Evolutionary conservation across 64 coral and sea anemone genomes (phyloP), one percentile per base, ranked within the genome.

Genomic region (Stylophora pistillata): DNA sequence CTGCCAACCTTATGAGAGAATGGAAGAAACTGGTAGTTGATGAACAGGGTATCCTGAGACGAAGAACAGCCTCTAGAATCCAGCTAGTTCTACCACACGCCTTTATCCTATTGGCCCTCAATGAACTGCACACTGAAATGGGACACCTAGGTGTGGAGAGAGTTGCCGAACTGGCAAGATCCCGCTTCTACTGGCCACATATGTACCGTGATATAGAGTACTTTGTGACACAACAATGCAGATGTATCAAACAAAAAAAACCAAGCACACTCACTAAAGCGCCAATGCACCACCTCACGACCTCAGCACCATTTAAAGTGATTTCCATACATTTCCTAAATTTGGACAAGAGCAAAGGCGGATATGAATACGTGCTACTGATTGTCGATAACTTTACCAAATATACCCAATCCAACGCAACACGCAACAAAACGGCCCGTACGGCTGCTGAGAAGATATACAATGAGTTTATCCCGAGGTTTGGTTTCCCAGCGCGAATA

Each of bases 271-370:
- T n/a, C n/a, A n/a, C n/a, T n/a, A n/a, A n/a, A 68, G 91, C 77
- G 81, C 82, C 82, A 13, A 57, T 78, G 28, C 28, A 79, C 55
- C 72, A 83, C 9, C 77, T 92, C 5, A 73, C 78, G 20, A 80
- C 91, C 4, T 86, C 91, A 25, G 66, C 91, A 27, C 91, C 84
- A 16, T 92, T 87, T 76, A 83, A 92, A 92, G 56, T 92, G 13
- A 74, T 86, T 27, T 92, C 90, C 16, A 87, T 87, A 11, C 83
- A 87, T 57, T 87, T 79, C 30, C 83, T 92, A 34, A 83, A 92
- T 77, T n/a, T n/a, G n/a, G n/a, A n/a, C n/a, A n/a, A n/a, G n/a
- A n/a, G n/a, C n/a, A n/a, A n/a, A n/a, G n/a, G 90, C 53, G 90
- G 90, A 32, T 91, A 74, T 83, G 78, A 91, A 54, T 91, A 91